Base-by-base conservation (phyloP, 2,797 vertebrate species). In the Champsocephalus esox region DNA sequence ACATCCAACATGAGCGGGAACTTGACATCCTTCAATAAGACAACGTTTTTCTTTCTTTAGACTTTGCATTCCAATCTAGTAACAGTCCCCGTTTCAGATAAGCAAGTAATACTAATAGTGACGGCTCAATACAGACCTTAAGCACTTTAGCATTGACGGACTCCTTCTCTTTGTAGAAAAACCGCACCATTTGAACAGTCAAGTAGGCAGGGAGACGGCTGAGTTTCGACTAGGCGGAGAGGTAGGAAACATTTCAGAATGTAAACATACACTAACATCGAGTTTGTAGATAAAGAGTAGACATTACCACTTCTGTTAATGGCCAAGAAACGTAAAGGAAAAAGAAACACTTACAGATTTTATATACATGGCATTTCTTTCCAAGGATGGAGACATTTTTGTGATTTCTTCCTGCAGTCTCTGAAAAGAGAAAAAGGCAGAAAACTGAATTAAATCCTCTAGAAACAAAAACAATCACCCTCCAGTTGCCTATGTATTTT, bases 161-260 rank as follows among this genome's bases (percentile, higher is more conserved):
- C 91, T 99, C 98, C 90, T 99, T 99, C 89, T 99, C 98, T 93
- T 99, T 99, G 94, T 99, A 99, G 96, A 97, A 99, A 94, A 99
- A 99, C 45, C 98, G 90, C 82, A 99, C 97, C 98, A 99, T 99
- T 88, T 99, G 98, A 91, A 99, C 95, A 21, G 98, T 98, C 93
- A 99, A 89, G 92, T 99, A 99, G 0, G 96, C 97, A 78, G 98
- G 98, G 74, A 99, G 92, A 38, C 98, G 97, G 88, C 96, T 97
- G 79, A 99, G 96, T 94, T 98, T 99, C 59, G 98, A 99, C 98
- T 99, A 19, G 3, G 56, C 46, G 32, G 13, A 72, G 34, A 56
- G 49, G 7, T 3, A 63, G 28, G 74, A 81, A 62, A 50, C 48
- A 66, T 17, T 24, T 43, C 13, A 2, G 12, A 45, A 10, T 3